Conservation (phyloP, 2,888 invertebrate species). For the Mythimna pallens region DNA sequence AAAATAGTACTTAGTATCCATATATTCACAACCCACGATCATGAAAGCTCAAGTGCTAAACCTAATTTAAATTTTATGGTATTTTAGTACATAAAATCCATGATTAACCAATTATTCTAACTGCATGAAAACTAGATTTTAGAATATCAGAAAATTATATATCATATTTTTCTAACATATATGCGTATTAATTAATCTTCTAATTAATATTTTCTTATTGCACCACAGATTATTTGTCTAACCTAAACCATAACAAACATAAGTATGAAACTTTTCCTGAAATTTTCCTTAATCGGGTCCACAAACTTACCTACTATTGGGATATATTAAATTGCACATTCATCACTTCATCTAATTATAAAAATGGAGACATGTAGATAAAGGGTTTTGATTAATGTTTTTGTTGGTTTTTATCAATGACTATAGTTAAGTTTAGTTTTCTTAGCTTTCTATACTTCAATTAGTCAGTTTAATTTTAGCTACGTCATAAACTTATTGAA, state of each 20-base stretch:
- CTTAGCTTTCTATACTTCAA: not conserved
- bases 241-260: not conserved
- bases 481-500: conserved; percentile 1
- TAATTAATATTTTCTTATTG: not conserved
- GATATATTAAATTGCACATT: not conserved
- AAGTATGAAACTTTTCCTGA: not conserved
- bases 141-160: not conserved
- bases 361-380: not conserved
- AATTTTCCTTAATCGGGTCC: not conserved
- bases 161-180: not conserved
- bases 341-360: not conserved
- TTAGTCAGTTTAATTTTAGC: not conserved
- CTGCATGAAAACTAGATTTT: not conserved
- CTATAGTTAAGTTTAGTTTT: not conserved
- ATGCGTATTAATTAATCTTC: not conserved
- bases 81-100: not conserved
- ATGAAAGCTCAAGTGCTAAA: not conserved
- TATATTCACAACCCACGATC: not conserved
- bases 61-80: not conserved
- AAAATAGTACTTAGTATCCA: not conserved
- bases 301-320: not conserved
- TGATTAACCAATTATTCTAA: not conserved
- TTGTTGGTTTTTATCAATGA: too few relatives aligned
- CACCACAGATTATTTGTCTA: not conserved
- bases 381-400: not conserved